phyloP scores from a whole-genome alignment of 1,140 invertebrate species.

The Drosophila athabasca region DNA sequence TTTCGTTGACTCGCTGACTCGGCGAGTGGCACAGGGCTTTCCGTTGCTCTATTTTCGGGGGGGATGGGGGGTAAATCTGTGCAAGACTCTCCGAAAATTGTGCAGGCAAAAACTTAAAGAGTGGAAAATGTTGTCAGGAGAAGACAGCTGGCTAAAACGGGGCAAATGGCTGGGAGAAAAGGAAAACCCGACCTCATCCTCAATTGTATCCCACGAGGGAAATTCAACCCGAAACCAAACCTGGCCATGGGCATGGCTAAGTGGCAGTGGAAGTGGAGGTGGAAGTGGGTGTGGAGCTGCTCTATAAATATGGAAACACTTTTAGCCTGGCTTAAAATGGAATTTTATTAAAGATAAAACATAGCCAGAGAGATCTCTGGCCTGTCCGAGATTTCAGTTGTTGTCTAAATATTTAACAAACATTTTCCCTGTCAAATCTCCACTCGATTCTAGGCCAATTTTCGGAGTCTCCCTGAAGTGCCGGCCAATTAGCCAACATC shows the following conservation, averaged over 20 bases:
- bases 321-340: background rate
- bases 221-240: too few species aligned
- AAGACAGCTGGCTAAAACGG: conserved; percentile 1
- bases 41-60: conserved; percentile 12
- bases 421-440: too few species aligned
- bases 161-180: background rate
- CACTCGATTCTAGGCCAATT: background rate
- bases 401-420: conserved; percentile 8
- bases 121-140: conserved; percentile 20
- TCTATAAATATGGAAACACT: conserved; percentile 26
- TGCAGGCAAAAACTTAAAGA: conserved; percentile 55
- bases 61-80: conserved; percentile 31
- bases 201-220: conserved; percentile 3
- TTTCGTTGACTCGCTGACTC: conserved; percentile 41
- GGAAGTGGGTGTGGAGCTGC: conserved; percentile 15
- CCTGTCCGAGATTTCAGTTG: background rate
- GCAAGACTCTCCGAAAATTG: conserved; percentile 46
- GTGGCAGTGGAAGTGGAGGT: conserved; percentile 6
- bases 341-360: conserved; percentile 11
- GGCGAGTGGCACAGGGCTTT: conserved; percentile 32
- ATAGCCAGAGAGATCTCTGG: background rate
- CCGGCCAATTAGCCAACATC: conserved; percentile 23
- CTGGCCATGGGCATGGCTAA: conserved; percentile 33
- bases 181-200: background rate
- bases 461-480: conserved; percentile 8